Evolutionary conservation across 2,888 invertebrate species (phyloP), one percentile per base, ranked within the genome.

Genomic region (Mechanitis messenoides): DNA sequence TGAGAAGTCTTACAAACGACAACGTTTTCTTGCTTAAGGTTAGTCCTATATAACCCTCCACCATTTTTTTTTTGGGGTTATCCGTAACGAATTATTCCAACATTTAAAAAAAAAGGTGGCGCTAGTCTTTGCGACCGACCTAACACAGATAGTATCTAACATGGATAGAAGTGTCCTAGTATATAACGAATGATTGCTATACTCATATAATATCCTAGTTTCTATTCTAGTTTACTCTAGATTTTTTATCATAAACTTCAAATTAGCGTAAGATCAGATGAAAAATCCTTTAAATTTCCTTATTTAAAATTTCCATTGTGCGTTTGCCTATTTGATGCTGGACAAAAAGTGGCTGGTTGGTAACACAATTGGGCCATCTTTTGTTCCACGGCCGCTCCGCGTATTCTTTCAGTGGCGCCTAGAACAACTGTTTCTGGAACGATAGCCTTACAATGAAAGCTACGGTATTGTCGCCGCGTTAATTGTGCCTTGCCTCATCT

Each of bases 401-500:
- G 74, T 70, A 72, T 79, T 81, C 80, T 80, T 79, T 76, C 75
- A 74, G 71, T 69, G 69, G 72, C 72, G 73, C 70, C 72, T 75
- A 79, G 70, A 80, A 79, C 82, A 78, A 80, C 83, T 81, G 82
- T 79, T 81, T 75, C 81, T 76, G 75, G 77, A 76, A 73, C 82
- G 83, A 80, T 80, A 79, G 76, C 74, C 74, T 72, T 69, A 81
- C 80, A 81, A 79, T 79, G 75, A 76, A 71, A 71, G 72, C 70
- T 69, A 73, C 73, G 78, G 79, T 80, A 81, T 83, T 84, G 82
- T 83, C 76, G 79, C 75, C 74, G 71, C 69, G 69, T 69, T 83
- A 81, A 84, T 84, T 83, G 81, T 82, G 73, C 76, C 77, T 66
- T 72, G 77, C 80, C 76, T 81, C 82, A 76, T 79, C 79, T 76